Conservation (phyloP, 37 sponge, comb jelly and placozoan species). For the Haliclona indistincta region DNA sequence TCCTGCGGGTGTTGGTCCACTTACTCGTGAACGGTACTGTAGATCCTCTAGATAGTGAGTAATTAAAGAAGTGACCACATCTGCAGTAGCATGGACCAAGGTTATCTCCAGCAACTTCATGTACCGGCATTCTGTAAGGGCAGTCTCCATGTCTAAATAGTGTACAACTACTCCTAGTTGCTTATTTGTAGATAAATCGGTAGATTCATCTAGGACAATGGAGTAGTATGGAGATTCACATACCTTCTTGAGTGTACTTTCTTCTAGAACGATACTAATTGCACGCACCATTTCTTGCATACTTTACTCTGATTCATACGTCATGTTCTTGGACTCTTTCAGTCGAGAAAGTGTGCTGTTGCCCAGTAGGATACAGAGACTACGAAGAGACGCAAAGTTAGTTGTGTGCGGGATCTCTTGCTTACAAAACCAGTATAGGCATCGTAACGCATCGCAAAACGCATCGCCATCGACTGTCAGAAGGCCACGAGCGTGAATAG, state of each 20-base stretch:
- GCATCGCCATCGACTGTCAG: background rate
- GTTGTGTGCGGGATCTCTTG: slow-evolving; percentile 10
- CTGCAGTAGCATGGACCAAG: background rate
- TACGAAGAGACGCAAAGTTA: background rate
- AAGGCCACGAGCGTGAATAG: background rate
- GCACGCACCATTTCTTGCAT: slow-evolving; percentile 1
- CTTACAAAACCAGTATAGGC: background rate
- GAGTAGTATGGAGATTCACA: background rate
- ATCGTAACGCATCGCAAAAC: background rate
- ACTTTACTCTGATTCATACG: background rate
- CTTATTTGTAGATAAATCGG: background rate
- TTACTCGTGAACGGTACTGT: too few species aligned
- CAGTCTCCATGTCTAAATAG: background rate
- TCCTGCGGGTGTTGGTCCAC: too few species aligned
- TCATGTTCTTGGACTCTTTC: background rate
- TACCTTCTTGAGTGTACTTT: background rate
- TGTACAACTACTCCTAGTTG: background rate
- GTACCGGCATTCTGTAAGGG: background rate
- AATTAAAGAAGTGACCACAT: background rate
- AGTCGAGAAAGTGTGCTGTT: background rate
- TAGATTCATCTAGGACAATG: background rate
- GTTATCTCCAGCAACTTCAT: background rate
- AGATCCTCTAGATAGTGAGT: background rate
- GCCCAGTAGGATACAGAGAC: background rate
- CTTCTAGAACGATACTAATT: background rate